Evolutionary conservation across 2,797 vertebrate species (phyloP).

Genomic region (Dryobates pubescens): DNA sequence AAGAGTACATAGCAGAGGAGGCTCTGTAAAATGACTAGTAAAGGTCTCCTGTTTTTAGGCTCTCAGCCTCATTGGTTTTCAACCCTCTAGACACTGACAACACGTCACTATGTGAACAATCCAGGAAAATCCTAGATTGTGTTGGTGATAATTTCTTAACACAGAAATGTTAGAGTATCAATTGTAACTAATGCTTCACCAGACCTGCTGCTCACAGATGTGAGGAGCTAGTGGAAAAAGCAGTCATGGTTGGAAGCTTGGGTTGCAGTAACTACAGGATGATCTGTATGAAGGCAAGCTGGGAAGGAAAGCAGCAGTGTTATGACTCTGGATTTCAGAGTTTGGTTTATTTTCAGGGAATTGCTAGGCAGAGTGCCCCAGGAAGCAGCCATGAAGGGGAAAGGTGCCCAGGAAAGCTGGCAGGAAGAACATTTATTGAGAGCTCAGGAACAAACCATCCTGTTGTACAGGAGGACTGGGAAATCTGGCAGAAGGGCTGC

Average conservation of each 20-base stretch:
- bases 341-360: slow-evolving; percentile 30
- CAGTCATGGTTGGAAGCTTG: background rate
- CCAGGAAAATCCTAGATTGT: background rate
- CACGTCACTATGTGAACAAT: background rate
- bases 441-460: background rate
- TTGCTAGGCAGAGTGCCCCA: slow-evolving; percentile 8
- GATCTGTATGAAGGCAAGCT: background rate
- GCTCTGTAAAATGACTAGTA: background rate
- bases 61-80: background rate
- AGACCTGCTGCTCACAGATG: background rate
- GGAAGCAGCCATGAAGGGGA: slow-evolving; percentile 33
- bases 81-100: background rate
- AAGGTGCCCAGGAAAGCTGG: slow-evolving; percentile 44
- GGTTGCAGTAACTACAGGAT: background rate
- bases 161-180: background rate
- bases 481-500: slow-evolving; percentile 12
- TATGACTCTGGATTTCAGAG: background rate
- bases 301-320: background rate
- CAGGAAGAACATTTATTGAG: slow-evolving; percentile 13
- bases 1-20: background rate
- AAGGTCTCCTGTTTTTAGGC: background rate
- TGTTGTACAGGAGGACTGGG: background rate
- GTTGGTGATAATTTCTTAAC: background rate
- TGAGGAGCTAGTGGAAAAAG: background rate
- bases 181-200: background rate